Conservation (phyloP, 2,888 invertebrate species). For the Lamproptera curius region DNA sequence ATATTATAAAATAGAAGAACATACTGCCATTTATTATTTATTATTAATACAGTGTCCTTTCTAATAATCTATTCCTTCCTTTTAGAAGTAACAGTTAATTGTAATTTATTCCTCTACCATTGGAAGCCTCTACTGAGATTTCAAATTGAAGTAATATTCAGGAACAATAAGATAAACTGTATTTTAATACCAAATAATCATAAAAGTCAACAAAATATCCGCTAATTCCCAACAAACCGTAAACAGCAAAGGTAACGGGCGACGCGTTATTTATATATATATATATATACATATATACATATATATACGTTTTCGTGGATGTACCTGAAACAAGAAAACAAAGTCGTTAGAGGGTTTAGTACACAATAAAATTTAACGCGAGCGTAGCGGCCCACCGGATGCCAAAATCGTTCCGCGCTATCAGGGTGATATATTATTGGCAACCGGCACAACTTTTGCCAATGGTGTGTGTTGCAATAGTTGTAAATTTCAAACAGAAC, state of each 20-base stretch:
- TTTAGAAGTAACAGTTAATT: too few species aligned
- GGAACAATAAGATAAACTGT: too few species aligned
- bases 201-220: not conserved
- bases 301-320: too few species aligned
- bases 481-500: conserved; percentile 11
- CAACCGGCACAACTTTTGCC: conserved; percentile 18
- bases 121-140: too few species aligned
- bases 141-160: too few species aligned
- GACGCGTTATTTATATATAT: conserved; percentile 12
- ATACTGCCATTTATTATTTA: too few species aligned
- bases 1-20: too few species aligned
- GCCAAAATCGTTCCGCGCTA: conserved; percentile 24
- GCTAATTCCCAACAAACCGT: conserved; percentile 16
- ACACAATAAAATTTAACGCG: conserved; percentile 25
- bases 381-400: conserved; percentile 20
- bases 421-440: conserved; percentile 17
- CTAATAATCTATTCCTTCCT: too few species aligned
- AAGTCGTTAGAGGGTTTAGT: conserved; percentile 45
- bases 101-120: too few species aligned
- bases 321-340: conserved; percentile 61
- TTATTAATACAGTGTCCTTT: too few species aligned
- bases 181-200: too few species aligned
- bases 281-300: too few species aligned
- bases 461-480: conserved; percentile 13
- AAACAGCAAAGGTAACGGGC: conserved; percentile 18